phyloP scores from a whole-genome alignment of 2,113 vertebrate genomes.

The Halichoerus grypus region DNA sequence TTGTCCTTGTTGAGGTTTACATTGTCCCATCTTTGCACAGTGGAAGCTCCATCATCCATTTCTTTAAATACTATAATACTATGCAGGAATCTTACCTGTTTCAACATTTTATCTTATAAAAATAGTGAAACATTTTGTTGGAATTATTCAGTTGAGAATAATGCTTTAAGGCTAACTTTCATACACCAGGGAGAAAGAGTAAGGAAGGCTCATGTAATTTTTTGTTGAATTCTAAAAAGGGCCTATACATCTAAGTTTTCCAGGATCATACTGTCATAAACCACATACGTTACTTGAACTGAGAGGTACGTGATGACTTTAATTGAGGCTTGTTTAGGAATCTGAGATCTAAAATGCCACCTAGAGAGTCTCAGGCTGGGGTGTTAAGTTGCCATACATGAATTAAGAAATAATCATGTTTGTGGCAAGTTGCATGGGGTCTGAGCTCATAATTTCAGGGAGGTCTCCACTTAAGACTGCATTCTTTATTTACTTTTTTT shows the following conservation, averaged over 20 bases:
- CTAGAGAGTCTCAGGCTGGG: background rate
- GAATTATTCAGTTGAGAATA: constrained; percentile 40
- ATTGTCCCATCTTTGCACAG: constrained; percentile 29
- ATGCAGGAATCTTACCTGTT: background rate
- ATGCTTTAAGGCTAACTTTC: constrained; percentile 30
- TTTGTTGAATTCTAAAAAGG: constrained; percentile 23
- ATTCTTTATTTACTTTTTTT: background rate
- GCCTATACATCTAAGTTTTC: background rate
- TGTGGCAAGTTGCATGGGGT: background rate
- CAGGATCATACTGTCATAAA: background rate
- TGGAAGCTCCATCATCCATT: background rate
- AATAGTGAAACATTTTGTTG: constrained; percentile 35
- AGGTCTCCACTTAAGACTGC: background rate
- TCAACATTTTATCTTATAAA: constrained; percentile 45
- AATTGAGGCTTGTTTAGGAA: constrained; percentile 50
- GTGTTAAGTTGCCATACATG: background rate
- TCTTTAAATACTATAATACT: constrained; percentile 10
- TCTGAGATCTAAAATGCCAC: background rate
- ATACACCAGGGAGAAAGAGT: background rate
- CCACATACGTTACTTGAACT: constrained; percentile 6
- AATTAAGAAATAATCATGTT: constrained; percentile 43
- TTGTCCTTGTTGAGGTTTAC: background rate
- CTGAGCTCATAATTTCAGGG: constrained; percentile 25
- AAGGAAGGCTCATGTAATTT: background rate
- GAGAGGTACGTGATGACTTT: background rate